Base-by-base conservation (phyloP, 2,113 vertebrate genomes). In the Phylloscopus whistleri region DNA sequence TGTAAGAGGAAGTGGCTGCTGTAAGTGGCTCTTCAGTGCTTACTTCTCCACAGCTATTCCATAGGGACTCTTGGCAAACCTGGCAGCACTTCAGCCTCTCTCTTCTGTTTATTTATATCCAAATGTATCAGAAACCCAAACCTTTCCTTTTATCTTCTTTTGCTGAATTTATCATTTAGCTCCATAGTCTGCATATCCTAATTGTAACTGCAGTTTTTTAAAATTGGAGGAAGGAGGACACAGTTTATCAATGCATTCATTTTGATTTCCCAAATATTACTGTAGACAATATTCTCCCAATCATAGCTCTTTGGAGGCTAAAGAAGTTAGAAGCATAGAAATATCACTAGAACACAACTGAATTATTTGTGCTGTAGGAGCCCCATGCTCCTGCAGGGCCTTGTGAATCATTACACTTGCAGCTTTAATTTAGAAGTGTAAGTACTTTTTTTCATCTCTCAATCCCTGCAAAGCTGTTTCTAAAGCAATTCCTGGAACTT, bases 161-260 rank as follows among this genome's bases (percentile, higher is more conserved):
- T 70, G 33, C 33, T 89, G 56, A 84, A 81, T 39, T 87, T 87
- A 58, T 31, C n/a, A 41, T n/a, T 64, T 92, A 70, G n/a, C 8
- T 16, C 68, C 1, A 0, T 49, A 39, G 8, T 48, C 51, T 3
- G 0, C 4, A 3, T 64, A 39, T n/a, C 21, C 30, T 75, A 75
- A 81, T 20, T 48, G 13, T 77, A 87, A 81, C 9, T 2, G 1
- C 16, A 23, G 2, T 23, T 63, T 83, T 67, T 59, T n/a, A 1
- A 13, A 52, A 72, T 16, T 26, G 31, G 15, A 85, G 33, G 30
- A 59, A 70, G 10, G 27, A 55, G 12, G 18, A 81, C 11, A 39
- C 3, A 66, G 16, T 51, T 69, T 46, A 72, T 83, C 8, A 21
- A 27, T 3, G 17, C 18, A 35, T 66, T 87, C 13, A 44, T 77